Evolutionary conservation across 2,797 vertebrate species (phyloP).

Genomic region (Bradypus variegatus): DNA sequence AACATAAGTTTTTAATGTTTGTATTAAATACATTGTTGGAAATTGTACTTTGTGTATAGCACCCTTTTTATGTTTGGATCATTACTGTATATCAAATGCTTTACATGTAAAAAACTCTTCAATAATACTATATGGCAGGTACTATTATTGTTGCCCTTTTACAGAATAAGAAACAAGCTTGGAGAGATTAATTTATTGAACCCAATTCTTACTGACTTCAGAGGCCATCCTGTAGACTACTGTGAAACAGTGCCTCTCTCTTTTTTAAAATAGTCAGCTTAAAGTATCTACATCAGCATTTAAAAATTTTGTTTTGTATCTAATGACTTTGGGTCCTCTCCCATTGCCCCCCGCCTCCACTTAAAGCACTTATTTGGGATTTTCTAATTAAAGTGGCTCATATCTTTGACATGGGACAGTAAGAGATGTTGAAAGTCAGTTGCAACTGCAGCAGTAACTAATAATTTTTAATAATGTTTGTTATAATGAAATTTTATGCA

Average conservation of each 20-base stretch:
- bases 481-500: background rate
- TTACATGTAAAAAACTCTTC: background rate
- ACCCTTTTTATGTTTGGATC: background rate
- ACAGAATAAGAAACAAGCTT: background rate
- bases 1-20: background rate
- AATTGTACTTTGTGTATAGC: background rate
- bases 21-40: background rate
- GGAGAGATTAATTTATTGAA: constrained; percentile 15
- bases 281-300: background rate
- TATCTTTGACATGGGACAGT: background rate
- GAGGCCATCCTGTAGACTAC: background rate
- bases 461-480: background rate
- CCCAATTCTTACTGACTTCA: background rate
- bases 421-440: background rate
- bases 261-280: background rate
- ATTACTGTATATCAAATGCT: background rate
- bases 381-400: constrained; percentile 6
- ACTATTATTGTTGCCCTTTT: background rate
- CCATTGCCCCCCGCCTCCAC: background rate
- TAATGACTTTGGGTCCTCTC: background rate
- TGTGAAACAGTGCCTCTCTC: background rate
- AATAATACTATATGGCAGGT: background rate
- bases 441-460: background rate
- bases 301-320: background rate
- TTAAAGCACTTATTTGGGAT: background rate